Evolutionary conservation across 2,113 vertebrate genomes (phyloP).

Genomic region (Guaruba guarouba): DNA sequence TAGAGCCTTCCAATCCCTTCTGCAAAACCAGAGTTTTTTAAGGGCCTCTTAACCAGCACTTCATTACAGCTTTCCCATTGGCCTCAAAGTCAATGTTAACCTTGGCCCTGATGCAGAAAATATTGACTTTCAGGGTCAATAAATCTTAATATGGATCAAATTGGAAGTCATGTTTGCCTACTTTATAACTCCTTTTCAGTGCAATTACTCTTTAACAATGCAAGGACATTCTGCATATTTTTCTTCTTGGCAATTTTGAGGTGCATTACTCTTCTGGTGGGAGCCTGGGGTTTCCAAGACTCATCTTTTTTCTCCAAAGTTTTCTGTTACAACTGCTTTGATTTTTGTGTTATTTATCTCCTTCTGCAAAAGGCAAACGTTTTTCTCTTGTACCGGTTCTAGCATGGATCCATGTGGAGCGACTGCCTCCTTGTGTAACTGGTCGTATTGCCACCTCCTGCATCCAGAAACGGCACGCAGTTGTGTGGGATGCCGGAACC

Average conservation of each 20-base stretch:
- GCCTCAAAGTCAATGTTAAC: conserved; percentile 48
- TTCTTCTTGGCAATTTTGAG: conserved; percentile 4
- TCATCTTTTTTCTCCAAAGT: background rate
- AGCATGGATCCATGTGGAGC: background rate
- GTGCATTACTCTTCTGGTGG: background rate
- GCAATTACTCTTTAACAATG: conserved; percentile 49
- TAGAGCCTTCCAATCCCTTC: background rate
- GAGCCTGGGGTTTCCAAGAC: background rate
- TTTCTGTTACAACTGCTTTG: background rate
- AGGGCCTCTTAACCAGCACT: conserved; percentile 5
- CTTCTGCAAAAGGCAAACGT: background rate
- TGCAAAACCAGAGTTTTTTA: background rate
- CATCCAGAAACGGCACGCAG: background rate
- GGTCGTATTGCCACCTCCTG: background rate
- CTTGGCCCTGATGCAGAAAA: conserved; percentile 28
- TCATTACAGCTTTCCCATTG: conserved; percentile 32
- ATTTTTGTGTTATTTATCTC: background rate
- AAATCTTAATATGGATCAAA: conserved; percentile 62
- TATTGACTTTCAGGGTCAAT: conserved; percentile 61
- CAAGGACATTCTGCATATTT: conserved; percentile 34
- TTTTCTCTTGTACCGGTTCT: fast-evolving
- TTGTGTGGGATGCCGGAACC: conserved; percentile 6
- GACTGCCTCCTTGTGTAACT: conserved; percentile 48
- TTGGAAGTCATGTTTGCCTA: conserved; percentile 54
- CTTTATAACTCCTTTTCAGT: conserved; percentile 30